A percentile compares a stretch with the other conserved stretches of the same genome.
These are phyloP conservation scores for Balaeniceps rex DNA, from an alignment of 2,113 vertebrate species.

Conservation along the genomic window DNA sequence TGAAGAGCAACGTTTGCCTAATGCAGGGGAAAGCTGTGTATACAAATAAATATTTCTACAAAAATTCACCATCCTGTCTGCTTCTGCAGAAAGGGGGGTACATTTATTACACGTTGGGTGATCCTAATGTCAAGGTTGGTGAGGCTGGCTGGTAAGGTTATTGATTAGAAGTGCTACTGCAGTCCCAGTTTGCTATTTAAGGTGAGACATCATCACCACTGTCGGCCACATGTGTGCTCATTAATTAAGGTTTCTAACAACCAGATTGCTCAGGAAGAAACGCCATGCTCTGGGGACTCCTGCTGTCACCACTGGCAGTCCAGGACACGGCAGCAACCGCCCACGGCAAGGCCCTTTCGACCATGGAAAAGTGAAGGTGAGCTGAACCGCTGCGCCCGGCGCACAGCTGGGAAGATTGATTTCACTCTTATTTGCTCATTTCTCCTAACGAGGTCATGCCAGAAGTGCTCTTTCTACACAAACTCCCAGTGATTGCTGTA, in stretches of 20 bases:
- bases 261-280: background rate
- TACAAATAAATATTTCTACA: background rate
- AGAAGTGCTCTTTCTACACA: background rate
- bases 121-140: fast-evolving
- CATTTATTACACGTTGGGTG: fast-evolving
- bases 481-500: fast-evolving
- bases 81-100: background rate
- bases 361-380: background rate
- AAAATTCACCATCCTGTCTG: background rate
- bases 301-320: background rate
- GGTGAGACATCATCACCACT: background rate
- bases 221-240: background rate
- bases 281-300: background rate
- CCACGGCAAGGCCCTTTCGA: fast-evolving
- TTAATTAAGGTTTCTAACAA: conserved; percentile 9
- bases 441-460: fast-evolving
- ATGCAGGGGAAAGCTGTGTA: background rate
- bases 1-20: background rate
- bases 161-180: background rate
- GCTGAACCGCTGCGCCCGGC: background rate
- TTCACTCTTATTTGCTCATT: background rate
- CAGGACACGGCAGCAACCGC: background rate
- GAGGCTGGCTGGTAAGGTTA: background rate
- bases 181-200: background rate
- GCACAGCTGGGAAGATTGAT: background rate